phyloP scores from a whole-genome alignment of 2,888 invertebrate genomes.

The Thymelicus lineola region DNA sequence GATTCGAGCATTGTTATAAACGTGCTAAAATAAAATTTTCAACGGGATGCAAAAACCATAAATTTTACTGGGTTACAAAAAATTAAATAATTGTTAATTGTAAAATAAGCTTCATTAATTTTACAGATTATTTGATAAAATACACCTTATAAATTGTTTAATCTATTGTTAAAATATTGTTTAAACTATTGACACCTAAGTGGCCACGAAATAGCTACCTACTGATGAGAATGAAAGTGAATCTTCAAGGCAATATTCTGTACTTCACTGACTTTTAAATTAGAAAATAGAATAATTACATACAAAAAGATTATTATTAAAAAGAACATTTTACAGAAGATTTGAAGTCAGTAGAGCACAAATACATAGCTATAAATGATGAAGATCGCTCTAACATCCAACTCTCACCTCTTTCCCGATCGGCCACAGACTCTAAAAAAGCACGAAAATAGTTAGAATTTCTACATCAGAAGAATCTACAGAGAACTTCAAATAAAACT shows the following conservation, averaged over 20 bases:
- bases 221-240: conserved; percentile 60
- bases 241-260: conserved; percentile 41
- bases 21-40: conserved; percentile 18
- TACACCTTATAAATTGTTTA: not conserved
- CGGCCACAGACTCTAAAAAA: conserved; percentile 85
- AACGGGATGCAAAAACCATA: conserved; percentile 22
- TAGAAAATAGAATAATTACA: not conserved
- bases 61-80: conserved; percentile 5
- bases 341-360: conserved; percentile 57
- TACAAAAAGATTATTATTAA: not conserved
- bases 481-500: not conserved
- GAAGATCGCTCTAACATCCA: conserved; percentile 74
- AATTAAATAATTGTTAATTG: conserved; percentile 1
- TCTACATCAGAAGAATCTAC: conserved; percentile 46
- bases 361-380: conserved; percentile 53
- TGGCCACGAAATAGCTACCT: conserved; percentile 62
- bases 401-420: conserved; percentile 83
- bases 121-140: not conserved
- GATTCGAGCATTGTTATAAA: conserved; percentile 30
- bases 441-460: conserved; percentile 77
- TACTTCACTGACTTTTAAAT: conserved; percentile 45
- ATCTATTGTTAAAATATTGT: conserved; percentile 13
- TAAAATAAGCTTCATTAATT: conserved; percentile 10
- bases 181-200: conserved; percentile 53
- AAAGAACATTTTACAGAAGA: not conserved